Evolutionary conservation across 2,113 vertebrate species (phyloP).

Genomic region (Eptesicus fuscus): DNA sequence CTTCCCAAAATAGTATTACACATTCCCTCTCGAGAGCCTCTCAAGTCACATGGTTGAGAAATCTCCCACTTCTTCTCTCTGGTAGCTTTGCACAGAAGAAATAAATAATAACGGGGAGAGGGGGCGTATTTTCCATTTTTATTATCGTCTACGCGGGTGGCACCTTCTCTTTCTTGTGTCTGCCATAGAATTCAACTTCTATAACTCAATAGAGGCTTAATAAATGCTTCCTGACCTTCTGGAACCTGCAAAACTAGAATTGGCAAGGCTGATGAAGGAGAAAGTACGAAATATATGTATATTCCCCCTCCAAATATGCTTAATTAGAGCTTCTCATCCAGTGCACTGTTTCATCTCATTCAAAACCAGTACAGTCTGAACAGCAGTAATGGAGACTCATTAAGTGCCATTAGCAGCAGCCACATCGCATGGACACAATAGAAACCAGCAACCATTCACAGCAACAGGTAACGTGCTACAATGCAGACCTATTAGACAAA

Average conservation of each 20-base stretch:
- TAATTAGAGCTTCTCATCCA: conserved; percentile 61
- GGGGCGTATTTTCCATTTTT: neutral
- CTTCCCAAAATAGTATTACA: neutral
- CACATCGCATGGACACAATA: conserved; percentile 46
- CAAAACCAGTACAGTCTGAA: conserved; percentile 55
- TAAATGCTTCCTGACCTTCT: conserved; percentile 53
- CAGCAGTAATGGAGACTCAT: conserved; percentile 67
- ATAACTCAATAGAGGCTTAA: neutral
- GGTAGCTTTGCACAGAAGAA: neutral
- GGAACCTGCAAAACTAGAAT: conserved; percentile 22
- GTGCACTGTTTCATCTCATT: conserved; percentile 61
- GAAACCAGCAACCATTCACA: conserved; percentile 40
- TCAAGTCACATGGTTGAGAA: neutral
- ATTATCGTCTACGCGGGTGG: neutral
- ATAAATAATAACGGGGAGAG: neutral
- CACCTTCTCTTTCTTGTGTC: neutral
- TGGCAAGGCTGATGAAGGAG: neutral
- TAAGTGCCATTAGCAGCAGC: conserved; percentile 69
- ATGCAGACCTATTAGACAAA: conserved; percentile 35
- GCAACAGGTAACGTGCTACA: conserved; percentile 47
- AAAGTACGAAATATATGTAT: conserved; percentile 41
- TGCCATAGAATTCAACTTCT: conserved; percentile 47
- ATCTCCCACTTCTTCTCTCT: neutral
- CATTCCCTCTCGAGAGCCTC: neutral
- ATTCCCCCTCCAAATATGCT: conserved; percentile 47